Percentiles rank a stretch among this genome's conserved stretches.
Evolutionary conservation across 2,113 vertebrate species (phyloP).

Genomic region (Paedocypris sp.): DNA sequence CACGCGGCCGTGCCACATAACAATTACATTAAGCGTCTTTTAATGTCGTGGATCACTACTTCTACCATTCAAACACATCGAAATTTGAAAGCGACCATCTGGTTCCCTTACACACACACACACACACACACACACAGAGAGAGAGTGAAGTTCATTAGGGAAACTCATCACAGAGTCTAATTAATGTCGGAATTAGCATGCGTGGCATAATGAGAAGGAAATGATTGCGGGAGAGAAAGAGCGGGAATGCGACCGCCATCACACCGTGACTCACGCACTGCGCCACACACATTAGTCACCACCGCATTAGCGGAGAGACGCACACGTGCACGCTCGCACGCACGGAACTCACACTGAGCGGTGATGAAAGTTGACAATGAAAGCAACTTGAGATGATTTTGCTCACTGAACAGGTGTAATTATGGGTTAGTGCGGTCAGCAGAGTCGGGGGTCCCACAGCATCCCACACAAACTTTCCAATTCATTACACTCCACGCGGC

Average conservation of each 20-base stretch:
- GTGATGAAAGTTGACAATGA: slow-evolving; percentile 1
- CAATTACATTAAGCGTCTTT: not conserved
- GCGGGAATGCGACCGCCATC: not conserved
- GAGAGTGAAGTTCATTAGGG: slow-evolving; percentile 53
- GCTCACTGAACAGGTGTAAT: slow-evolving; percentile 4
- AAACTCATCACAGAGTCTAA: slow-evolving; percentile 58
- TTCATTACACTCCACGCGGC: too few relatives aligned
- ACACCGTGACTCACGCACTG: slow-evolving; percentile 26
- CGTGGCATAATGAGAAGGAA: slow-evolving; percentile 39
- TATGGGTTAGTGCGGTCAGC: too few relatives aligned
- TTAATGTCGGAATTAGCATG: slow-evolving; percentile 53
- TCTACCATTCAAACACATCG: not conserved
- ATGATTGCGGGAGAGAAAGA: slow-evolving; percentile 25
- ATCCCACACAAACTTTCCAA: too few relatives aligned
- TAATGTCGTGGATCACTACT: not conserved
- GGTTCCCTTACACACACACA: slow-evolving; percentile 13
- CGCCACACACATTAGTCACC: slow-evolving; percentile 33
- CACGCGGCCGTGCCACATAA: not conserved
- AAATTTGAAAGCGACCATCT: slow-evolving; percentile 34
- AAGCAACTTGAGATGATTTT: not conserved
- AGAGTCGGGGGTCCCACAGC: too few relatives aligned
- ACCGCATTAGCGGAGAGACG: slow-evolving; percentile 41
- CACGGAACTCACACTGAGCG: not conserved
- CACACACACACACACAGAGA: too few relatives aligned
- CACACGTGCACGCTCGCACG: not conserved